Evolutionary conservation across 2,113 vertebrate genomes (phyloP), one percentile per base, ranked within the genome.

Genomic region (Anas platyrhynchos): DNA sequence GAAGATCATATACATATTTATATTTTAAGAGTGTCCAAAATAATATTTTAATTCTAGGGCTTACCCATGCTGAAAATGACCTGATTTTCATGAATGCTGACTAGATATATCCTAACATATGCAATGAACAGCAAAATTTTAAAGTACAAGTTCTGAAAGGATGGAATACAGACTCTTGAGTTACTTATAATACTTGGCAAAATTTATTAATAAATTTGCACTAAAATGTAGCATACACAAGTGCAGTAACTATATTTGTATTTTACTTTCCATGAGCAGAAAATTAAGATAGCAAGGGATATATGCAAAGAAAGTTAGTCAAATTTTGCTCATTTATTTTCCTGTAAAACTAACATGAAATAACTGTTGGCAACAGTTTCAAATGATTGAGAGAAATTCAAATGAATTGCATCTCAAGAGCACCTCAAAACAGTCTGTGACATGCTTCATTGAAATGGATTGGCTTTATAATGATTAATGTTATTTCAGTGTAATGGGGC

Each of bases 311-410:
- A 46, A 79, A 79, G 7, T 16, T 48, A 18, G 50, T 31, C 2
- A 69, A 44, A 80, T 80, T 77, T 79, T 48, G 66, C 80, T 75
- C 34, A 25, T 79, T 48, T 76, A 48, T 44, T 77, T 46, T 91
- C 6, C 25, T 31, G 62, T 54, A 65, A 89, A 86, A 52, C 14
- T 75, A 61, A 65, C 5, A 55, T 22, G 10, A 84, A 87, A 78
- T 58, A 94, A 83, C 21, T 6, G 8, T 0, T 73, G n/a, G 62
- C 44, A 93, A 82, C n/a, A 85, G 17, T 82, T 89, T 84, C 17
- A 4, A 94, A 73, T 25, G 41, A 85, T 62, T 88, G 41, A 94
- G 68, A 69, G 50, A 83, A 97, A 91, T 80, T 77, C 26, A 86
- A 81, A 85, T 36, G 8, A 94, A 77, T 21, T 55, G 41, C 65